Conservation (phyloP, 2,113 vertebrate species). For the Micromys minutus region DNA sequence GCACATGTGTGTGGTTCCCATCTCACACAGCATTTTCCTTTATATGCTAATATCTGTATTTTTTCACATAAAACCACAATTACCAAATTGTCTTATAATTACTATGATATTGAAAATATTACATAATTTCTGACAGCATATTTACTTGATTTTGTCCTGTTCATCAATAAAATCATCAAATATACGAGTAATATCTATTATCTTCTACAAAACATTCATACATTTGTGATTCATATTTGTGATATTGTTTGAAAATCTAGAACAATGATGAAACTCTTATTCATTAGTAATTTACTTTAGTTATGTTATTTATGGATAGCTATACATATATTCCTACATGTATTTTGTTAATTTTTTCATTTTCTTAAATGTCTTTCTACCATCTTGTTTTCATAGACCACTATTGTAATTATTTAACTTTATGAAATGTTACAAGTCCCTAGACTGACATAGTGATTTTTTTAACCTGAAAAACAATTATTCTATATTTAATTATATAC, state of each 20-base stretch:
- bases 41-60: not conserved
- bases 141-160: not conserved
- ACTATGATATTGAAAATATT: not conserved
- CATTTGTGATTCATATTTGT: not conserved
- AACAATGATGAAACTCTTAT: not conserved
- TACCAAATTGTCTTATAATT: not conserved
- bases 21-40: not conserved
- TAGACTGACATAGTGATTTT: not conserved
- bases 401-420: not conserved
- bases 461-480: not conserved
- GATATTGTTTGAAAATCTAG: not conserved
- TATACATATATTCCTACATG: not conserved
- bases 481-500: not conserved
- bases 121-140: not conserved
- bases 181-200: not conserved
- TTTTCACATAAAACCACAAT: not conserved
- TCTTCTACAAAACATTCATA: not conserved
- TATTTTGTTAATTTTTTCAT: not conserved
- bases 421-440: not conserved
- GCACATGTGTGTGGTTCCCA: no score
- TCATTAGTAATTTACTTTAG: not conserved
- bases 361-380: not conserved
- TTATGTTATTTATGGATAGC: not conserved
- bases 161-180: not conserved
- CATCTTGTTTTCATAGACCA: not conserved